Evolutionary conservation across 2,113 vertebrate species (phyloP).

Genomic region (Grus americana): DNA sequence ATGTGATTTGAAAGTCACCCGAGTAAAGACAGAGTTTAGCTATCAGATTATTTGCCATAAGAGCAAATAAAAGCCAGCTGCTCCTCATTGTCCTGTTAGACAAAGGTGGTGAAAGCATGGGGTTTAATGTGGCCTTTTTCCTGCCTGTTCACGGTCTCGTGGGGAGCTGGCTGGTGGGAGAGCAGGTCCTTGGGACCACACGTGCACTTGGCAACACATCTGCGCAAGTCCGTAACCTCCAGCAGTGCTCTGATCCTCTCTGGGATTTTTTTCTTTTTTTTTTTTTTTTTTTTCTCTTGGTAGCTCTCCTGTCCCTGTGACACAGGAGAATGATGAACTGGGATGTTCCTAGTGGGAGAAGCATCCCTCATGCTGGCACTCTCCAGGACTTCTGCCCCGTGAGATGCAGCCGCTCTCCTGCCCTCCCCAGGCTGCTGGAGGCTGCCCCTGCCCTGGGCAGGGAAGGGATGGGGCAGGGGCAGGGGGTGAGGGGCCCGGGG

Average conservation of each 20-base stretch:
- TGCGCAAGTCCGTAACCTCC: neutral
- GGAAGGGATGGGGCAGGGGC: neutral
- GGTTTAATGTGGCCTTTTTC: neutral
- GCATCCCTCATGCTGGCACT: neutral
- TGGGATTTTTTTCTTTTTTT: neutral
- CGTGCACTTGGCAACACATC: accelerated
- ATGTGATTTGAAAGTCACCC: neutral
- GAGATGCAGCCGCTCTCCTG: neutral
- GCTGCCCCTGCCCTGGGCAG: neutral
- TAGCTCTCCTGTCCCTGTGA: neutral
- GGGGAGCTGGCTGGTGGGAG: neutral
- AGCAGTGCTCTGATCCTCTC: neutral
- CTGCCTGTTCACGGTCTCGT: accelerated
- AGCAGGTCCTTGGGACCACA: neutral
- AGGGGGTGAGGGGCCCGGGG: neutral
- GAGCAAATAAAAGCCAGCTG: neutral
- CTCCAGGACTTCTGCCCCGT: neutral
- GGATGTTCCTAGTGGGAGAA: accelerated
- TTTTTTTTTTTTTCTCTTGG: no score
- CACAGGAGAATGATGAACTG: neutral
- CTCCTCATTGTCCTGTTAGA: neutral
- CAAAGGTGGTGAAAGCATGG: neutral
- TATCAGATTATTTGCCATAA: neutral
- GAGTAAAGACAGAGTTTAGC: neutral
- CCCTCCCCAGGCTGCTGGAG: neutral